Evolutionary conservation across 2,888 invertebrate genomes (phyloP), one percentile per base, ranked within the genome.

Genomic region (Pristionchus arcanus): DNA sequence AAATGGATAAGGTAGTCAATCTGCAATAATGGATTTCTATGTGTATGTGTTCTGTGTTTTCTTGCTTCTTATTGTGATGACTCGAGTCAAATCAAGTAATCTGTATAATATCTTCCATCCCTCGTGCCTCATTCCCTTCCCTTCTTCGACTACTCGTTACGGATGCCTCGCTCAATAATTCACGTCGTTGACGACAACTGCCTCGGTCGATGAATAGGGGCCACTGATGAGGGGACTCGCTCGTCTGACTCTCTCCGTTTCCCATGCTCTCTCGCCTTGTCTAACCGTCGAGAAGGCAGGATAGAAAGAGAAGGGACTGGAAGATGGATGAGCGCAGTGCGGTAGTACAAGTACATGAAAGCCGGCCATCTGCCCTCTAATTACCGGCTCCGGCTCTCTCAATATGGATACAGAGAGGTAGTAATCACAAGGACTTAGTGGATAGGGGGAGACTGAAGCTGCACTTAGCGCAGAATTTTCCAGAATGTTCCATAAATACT

Each of bases 81-180:
- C 59, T 59, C 59, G 19, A 7, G 42, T 9, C 42, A 49, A 49
- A 49, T 49, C 42, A 49, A 13, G 59, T 59, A n/a, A 63, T 63
- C n/a, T 25, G 11, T 11, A 63, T 3, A n/a, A 63, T 63, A 25
- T 11, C 63, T 63, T 63, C 7, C 42, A 7, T 63, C 11, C 63
- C 63, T 34, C 34, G 19, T 34, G 34, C 34, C 71, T 21, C 74
- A 25, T 16, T 25, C 37, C 74, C n/a, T 37, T 74, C 37, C 74
- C 21, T 34, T 21, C 37, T 21, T 74, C 34, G 31, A 71, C 68
- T 21, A 1, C 74, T 42, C 81, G 37, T 74, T 74, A 42, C 49
- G 81, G 81, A 81, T 81, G 37, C 28, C 63, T 63, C 81, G 49
- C 81, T 81, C 53, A 81, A 81, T 81, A 81, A 81, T 81, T 81